Evolutionary conservation across 2,113 vertebrate genomes (phyloP).

Genomic region (Pantherophis guttatus): DNA sequence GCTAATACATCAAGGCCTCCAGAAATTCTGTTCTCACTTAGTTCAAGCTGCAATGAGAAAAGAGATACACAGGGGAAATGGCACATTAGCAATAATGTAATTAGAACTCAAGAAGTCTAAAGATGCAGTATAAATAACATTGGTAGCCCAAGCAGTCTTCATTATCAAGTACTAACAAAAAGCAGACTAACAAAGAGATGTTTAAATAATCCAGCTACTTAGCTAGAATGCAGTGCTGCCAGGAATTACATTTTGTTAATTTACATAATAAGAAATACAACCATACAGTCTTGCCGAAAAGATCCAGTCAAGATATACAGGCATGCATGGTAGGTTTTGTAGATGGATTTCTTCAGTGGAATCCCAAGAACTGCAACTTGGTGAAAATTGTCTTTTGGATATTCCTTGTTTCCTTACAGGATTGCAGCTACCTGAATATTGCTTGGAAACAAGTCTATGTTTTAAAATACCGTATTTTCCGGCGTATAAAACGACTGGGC

Average conservation of each 20-base stretch:
- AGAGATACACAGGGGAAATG: neutral
- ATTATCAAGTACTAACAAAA: neutral
- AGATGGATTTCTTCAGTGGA: neutral
- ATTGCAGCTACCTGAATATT: neutral
- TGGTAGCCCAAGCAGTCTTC: neutral
- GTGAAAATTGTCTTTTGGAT: neutral
- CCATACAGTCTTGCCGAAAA: neutral
- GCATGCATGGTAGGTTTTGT: neutral
- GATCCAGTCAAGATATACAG: neutral
- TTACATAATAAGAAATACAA: neutral
- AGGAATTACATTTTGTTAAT: neutral
- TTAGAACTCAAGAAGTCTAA: neutral
- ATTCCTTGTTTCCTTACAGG: neutral
- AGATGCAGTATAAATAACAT: neutral
- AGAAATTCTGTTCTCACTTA: slow-evolving; percentile 92
- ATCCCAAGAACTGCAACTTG: neutral
- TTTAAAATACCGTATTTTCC: neutral
- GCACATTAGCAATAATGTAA: neutral
- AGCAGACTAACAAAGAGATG: neutral
- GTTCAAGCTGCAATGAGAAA: slow-evolving; percentile 79
- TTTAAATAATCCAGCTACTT: neutral
- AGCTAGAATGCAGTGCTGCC: neutral
- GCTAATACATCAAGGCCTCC: slow-evolving; percentile 89
- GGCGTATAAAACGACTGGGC: too few relatives aligned
- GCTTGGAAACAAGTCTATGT: neutral